These are phyloP conservation scores for Crematogaster levior DNA, from an alignment of 2,888 invertebrate genomes.

Conservation along the genomic window DNA sequence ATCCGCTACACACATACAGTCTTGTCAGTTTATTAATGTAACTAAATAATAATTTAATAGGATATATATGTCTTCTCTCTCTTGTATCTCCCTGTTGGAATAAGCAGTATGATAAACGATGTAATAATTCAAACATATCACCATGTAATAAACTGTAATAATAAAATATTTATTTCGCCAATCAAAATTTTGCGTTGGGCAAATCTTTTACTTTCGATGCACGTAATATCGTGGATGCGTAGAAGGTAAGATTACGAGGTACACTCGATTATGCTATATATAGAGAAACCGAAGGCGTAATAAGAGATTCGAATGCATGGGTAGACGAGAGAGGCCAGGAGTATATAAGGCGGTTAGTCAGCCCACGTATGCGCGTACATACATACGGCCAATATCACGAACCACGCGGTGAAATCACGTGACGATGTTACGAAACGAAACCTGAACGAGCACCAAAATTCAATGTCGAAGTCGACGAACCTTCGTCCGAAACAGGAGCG, in stretches of 20 bases:
- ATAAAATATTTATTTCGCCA: neutral
- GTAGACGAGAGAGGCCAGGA: slow-evolving; percentile 46
- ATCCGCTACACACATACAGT: neutral
- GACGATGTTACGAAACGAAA: slow-evolving; percentile 71
- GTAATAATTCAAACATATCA: neutral
- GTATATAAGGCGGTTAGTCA: slow-evolving; percentile 58
- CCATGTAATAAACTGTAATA: neutral
- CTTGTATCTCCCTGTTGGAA: neutral
- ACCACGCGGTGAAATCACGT: slow-evolving; percentile 66
- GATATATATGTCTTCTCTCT: neutral
- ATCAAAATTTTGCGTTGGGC: neutral
- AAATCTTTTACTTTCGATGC: neutral
- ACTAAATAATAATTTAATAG: neutral
- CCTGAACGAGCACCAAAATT: slow-evolving; percentile 70
- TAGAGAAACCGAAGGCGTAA: slow-evolving; percentile 40
- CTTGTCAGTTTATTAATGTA: neutral
- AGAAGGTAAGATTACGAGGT: neutral
- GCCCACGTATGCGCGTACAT: slow-evolving; percentile 57
- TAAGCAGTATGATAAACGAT: neutral
- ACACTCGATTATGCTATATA: slow-evolving; percentile 18
- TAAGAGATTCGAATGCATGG: slow-evolving; percentile 70
- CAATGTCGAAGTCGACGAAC: slow-evolving; percentile 74
- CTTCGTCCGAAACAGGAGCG: slow-evolving; percentile 48
- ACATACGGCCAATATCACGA: slow-evolving; percentile 40
- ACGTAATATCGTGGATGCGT: neutral